phyloP scores from a whole-genome alignment of 2,113 vertebrate species.

The Zeus faber region DNA sequence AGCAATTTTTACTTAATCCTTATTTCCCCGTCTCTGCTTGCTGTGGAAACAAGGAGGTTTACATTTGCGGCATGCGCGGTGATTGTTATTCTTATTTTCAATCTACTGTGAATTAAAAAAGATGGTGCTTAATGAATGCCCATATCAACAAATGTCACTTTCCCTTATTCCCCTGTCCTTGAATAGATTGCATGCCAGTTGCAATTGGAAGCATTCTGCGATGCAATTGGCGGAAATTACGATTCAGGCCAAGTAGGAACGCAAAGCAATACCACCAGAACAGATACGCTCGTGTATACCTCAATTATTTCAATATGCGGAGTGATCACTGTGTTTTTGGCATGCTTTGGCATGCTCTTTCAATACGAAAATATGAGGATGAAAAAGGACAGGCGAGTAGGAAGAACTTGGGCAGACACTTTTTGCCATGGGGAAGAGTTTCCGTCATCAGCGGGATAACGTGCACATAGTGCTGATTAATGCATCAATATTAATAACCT shows the following conservation, averaged over 20 bases:
- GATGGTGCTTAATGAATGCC: conserved; percentile 32
- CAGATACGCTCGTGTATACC: no score
- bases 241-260: conserved; percentile 2
- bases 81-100: conserved; percentile 46
- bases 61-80: conserved; percentile 12
- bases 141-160: conserved; percentile 30
- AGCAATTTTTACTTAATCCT: conserved; percentile 32
- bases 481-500: no score
- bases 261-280: conserved; percentile 13
- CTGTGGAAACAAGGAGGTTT: conserved; percentile 18
- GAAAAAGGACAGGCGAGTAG: no score
- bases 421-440: no score
- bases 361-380: no score
- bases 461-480: no score
- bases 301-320: no score
- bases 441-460: no score
- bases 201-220: conserved; percentile 15
- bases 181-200: conserved; percentile 37
- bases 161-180: conserved; percentile 22
- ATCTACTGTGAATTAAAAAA: conserved; percentile 42
- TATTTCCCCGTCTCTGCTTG: conserved; percentile 21
- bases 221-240: conserved; percentile 19
- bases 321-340: no score
- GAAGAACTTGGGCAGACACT: no score
- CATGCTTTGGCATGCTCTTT: no score